Base-by-base conservation (phyloP, 2,888 invertebrate species). In the Leptopilina myrica region DNA sequence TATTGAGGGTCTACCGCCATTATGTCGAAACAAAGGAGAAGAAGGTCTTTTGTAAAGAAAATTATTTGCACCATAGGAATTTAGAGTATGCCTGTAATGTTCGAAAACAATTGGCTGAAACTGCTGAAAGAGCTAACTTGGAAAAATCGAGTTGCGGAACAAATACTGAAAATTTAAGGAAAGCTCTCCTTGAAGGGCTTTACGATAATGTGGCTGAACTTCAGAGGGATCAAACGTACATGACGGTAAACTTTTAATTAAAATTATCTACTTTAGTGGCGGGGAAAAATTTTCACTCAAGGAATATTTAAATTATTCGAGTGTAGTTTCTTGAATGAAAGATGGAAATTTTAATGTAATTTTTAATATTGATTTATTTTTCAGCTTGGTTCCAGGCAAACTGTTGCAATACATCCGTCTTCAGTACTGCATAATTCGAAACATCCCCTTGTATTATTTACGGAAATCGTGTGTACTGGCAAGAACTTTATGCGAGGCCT, bases 161-260 rank as follows among this genome's bases (percentile, higher is more conserved):
- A 67, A 87, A 89, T 79, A 91, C 91, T 1, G 90, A 90, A 77
- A 82, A 80, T 64, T 84, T 91, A 4, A 87, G 97, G 78, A 97
- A 96, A 91, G 97, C 97, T 90, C 92, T 98, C 49, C 90, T 97
- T 12, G 94, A 95, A 78, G 98, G 98, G 0, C 92, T 98, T 78
- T 97, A 96, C 90, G 96, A 95, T 89, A 98, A 98, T 92, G 94
- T 97, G 84, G 98, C 98, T 3, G 96, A 97, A 92, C 91, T 97
- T 33, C 95, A 95, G 85, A 94, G 94, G 76, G 96, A 96, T 85
- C 95, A 95, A 83, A 94, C 94, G 85, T 97, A 96, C 89, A 89
- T 94, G 79, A 95, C 95, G 76, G 94, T 96, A 91, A 85, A 66
- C 76, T 69, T 26, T n/a, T 11, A 79, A 15, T 80, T 76, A 67